A percentile compares a stretch with the other conserved stretches of the same genome.
phyloP scores from a whole-genome alignment of 2,113 vertebrate species.

The Mionectes macconnelli region DNA sequence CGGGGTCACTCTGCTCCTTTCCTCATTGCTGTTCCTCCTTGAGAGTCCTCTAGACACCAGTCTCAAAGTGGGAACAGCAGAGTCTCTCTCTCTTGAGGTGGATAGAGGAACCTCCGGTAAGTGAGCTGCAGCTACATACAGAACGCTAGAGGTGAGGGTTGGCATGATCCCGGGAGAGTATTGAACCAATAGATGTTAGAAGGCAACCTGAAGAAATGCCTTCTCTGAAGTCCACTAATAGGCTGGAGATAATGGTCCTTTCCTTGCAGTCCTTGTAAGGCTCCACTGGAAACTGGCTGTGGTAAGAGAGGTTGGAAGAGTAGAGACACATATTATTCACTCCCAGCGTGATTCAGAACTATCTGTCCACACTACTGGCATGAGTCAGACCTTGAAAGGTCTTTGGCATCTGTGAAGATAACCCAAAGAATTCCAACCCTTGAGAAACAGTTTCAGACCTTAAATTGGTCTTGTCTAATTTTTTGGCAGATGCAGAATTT shows the following conservation, averaged over 20 bases:
- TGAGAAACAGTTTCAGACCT: background rate
- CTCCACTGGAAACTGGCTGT: background rate
- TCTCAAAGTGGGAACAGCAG: background rate
- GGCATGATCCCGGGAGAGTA: fast-evolving
- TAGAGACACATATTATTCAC: background rate
- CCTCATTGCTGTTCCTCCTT: background rate
- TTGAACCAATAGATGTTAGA: fast-evolving
- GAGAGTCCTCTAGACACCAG: background rate
- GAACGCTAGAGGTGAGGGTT: background rate
- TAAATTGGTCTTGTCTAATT: background rate
- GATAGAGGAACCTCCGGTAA: background rate
- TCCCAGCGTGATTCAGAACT: background rate
- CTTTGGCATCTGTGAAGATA: background rate
- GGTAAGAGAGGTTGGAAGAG: background rate
- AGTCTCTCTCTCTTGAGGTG: background rate
- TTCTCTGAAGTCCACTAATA: background rate
- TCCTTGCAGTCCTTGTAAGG: background rate
- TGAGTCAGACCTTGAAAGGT: background rate
- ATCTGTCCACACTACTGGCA: background rate
- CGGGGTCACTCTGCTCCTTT: background rate
- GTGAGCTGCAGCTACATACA: fast-evolving
- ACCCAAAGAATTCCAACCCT: background rate
- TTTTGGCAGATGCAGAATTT: background rate
- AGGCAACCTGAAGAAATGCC: background rate
- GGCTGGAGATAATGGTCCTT: background rate